phyloP scores from a whole-genome alignment of 2,797 vertebrate species.

The Phrynocephalus guinanensis region DNA sequence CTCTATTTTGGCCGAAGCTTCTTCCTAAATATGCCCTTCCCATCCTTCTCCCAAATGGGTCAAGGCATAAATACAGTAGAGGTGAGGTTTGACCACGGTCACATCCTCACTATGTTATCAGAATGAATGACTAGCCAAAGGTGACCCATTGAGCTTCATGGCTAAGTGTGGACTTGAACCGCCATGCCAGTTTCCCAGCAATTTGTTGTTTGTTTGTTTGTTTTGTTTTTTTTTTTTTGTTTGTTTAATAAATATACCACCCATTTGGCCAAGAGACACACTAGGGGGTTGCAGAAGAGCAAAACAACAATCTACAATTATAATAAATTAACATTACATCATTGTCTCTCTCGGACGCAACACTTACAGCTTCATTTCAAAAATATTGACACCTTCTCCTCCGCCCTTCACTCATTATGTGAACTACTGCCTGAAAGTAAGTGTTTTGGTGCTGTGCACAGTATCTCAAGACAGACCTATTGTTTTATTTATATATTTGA shows the following conservation, averaged over 20 bases:
- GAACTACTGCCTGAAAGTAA: slow-evolving; percentile 4
- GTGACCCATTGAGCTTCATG: background rate
- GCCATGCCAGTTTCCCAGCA: no score
- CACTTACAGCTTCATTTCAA: background rate
- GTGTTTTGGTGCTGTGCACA: background rate
- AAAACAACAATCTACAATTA: no score
- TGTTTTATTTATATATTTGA: slow-evolving; percentile 31
- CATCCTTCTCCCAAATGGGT: background rate
- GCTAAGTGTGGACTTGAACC: background rate
- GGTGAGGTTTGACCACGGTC: background rate
- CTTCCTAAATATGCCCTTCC: background rate
- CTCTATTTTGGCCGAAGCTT: background rate
- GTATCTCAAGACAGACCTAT: background rate
- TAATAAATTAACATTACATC: background rate
- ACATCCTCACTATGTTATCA: background rate
- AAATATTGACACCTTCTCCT: background rate
- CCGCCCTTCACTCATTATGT: background rate
- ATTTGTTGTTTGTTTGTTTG: background rate
- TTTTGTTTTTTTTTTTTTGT: no score
- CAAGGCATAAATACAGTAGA: background rate
- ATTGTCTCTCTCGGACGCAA: no score
- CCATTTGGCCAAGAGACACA: no score
- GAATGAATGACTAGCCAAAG: background rate
- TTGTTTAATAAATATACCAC: no score
- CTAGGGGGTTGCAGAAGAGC: no score